Evolutionary conservation across 2,797 vertebrate genomes (phyloP).

Genomic region (Streptopelia turtur): DNA sequence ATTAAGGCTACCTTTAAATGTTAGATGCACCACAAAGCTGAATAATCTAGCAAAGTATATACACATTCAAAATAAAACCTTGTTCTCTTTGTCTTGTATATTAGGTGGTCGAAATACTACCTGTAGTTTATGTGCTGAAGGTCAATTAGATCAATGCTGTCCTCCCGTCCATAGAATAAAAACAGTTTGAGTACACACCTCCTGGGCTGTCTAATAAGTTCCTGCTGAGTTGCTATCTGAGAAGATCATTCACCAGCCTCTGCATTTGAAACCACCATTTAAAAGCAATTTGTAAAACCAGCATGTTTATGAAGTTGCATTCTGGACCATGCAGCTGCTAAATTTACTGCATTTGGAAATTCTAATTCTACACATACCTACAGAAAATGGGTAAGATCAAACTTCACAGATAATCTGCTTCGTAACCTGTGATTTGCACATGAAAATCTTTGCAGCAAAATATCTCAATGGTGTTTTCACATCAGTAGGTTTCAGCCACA

Average conservation of each 20-base stretch:
- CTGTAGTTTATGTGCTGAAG: neutral
- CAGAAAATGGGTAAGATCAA: neutral
- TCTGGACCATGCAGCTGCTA: neutral
- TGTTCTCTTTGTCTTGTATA: neutral
- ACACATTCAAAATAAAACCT: neutral
- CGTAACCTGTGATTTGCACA: neutral
- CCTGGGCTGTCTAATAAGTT: neutral
- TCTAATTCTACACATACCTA: constrained; percentile 2
- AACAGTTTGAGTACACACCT: neutral
- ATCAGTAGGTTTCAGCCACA: neutral
- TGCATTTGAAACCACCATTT: constrained; percentile 4
- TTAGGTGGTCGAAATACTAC: neutral
- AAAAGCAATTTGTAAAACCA: constrained; percentile 52
- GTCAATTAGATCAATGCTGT: neutral
- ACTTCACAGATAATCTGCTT: neutral
- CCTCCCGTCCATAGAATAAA: neutral
- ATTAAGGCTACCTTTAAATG: neutral
- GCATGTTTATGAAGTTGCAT: neutral
- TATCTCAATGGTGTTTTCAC: neutral
- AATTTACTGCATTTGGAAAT: neutral
- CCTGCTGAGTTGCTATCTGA: neutral
- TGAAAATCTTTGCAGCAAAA: neutral
- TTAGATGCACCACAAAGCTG: neutral
- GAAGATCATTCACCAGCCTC: constrained; percentile 4
- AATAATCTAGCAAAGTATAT: neutral